phyloP scores from a whole-genome alignment of 2,888 invertebrate genomes.

The Siphlonurus alternatus region DNA sequence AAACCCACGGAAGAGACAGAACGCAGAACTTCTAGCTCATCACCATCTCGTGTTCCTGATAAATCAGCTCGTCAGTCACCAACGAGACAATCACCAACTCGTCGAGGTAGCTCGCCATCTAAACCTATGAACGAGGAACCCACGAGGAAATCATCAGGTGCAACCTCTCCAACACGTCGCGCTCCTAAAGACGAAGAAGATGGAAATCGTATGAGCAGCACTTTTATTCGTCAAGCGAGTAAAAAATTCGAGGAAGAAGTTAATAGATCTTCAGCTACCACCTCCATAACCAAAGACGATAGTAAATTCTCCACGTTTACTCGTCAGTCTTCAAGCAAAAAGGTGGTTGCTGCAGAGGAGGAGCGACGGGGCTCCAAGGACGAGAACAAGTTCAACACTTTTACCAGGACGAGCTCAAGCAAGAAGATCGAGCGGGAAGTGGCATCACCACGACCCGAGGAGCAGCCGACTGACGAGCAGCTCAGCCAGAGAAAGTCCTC shows the following conservation, averaged over 20 bases:
- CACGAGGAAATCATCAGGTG: neutral
- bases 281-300: neutral
- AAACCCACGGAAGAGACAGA: too few relatives aligned
- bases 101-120: neutral
- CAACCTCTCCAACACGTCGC: neutral
- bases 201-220: neutral
- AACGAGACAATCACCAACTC: neutral
- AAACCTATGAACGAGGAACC: neutral
- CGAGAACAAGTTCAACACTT: neutral
- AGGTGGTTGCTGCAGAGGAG: neutral
- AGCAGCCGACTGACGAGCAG: neutral
- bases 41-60: neutral
- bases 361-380: neutral
- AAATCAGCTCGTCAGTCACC: neutral
- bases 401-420: neutral
- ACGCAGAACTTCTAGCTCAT: neutral
- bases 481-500: constrained; percentile 9
- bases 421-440: neutral
- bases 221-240: neutral
- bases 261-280: neutral
- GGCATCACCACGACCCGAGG: too few relatives aligned
- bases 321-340: neutral
- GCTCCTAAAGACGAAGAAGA: neutral
- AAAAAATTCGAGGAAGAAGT: neutral
- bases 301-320: neutral